phyloP scores from a whole-genome alignment of 2,888 invertebrate species.

The Apodemia hepburni region DNA sequence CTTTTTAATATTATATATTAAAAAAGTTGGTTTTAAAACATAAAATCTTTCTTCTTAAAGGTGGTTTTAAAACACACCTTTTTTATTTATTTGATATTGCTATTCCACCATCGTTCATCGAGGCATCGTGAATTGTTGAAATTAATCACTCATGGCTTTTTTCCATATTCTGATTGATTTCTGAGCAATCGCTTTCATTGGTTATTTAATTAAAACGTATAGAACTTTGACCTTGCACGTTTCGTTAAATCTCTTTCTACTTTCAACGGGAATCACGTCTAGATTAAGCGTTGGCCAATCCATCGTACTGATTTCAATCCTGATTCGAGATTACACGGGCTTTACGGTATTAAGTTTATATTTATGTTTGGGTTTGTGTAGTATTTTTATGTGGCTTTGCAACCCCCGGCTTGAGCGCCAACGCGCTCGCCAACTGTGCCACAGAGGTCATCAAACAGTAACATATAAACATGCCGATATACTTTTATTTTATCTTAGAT shows the following conservation, averaged over 20 bases:
- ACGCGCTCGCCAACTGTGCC: too few species aligned
- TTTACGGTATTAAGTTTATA: background rate
- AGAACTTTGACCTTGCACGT: conserved; percentile 1
- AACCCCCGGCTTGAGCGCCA: too few species aligned
- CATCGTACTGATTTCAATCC: conserved; percentile 2
- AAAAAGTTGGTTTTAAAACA: too few species aligned
- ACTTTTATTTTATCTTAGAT: too few species aligned
- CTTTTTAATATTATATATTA: too few species aligned
- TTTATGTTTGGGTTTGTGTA: background rate
- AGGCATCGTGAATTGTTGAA: background rate
- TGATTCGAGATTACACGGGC: background rate
- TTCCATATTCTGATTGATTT: background rate
- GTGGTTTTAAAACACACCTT: too few species aligned
- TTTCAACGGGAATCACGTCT: conserved; percentile 2
- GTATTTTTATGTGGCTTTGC: background rate
- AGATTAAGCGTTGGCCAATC: background rate
- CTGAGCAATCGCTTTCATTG: background rate
- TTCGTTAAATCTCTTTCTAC: conserved; percentile 1
- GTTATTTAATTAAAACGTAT: background rate
- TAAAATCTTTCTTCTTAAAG: too few species aligned
- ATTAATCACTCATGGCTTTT: background rate
- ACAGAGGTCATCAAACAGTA: too few species aligned
- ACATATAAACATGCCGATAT: too few species aligned
- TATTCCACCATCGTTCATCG: background rate
- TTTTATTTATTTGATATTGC: background rate